phyloP scores from a whole-genome alignment of 2,888 invertebrate species.

The Agrotis segetum region DNA sequence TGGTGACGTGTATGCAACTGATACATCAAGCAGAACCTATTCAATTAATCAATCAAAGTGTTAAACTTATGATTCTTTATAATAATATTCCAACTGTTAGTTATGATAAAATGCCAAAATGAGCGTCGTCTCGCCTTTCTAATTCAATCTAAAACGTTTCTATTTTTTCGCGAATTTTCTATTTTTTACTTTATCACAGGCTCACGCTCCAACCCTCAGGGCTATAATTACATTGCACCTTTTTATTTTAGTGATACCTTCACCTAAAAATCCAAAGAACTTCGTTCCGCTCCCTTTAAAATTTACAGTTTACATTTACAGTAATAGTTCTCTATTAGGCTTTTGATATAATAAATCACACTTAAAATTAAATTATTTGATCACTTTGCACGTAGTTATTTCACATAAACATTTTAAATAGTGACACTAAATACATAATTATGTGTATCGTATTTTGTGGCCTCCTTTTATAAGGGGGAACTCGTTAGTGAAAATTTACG shows the following conservation, averaged over 20 bases:
- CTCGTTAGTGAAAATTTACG: slow-evolving; percentile 51
- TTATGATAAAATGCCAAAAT: slow-evolving; percentile 65
- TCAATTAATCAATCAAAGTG: background rate
- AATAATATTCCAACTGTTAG: slow-evolving; percentile 47
- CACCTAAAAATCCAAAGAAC: slow-evolving; percentile 75
- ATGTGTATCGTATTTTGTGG: slow-evolving; percentile 48
- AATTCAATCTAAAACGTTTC: slow-evolving; percentile 72
- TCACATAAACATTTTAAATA: slow-evolving; percentile 55
- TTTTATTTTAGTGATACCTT: slow-evolving; percentile 78
- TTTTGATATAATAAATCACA: slow-evolving; percentile 73
- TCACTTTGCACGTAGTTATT: slow-evolving; percentile 57
- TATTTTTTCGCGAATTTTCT: slow-evolving; percentile 74
- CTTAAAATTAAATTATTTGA: slow-evolving; percentile 60
- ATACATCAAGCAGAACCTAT: slow-evolving; percentile 2
- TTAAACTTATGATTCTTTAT: slow-evolving; percentile 68
- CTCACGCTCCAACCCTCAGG: slow-evolving; percentile 86
- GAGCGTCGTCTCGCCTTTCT: slow-evolving; percentile 81
- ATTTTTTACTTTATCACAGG: slow-evolving; percentile 88
- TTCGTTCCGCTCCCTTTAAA: slow-evolving; percentile 76
- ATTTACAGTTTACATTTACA: slow-evolving; percentile 57
- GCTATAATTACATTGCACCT: slow-evolving; percentile 85
- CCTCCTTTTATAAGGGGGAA: slow-evolving; percentile 34
- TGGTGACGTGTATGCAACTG: background rate
- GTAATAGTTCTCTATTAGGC: slow-evolving; percentile 72
- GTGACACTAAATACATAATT: slow-evolving; percentile 48